Evolutionary conservation across 2,113 vertebrate species (phyloP).

Genomic region (Tringa solitaria): DNA sequence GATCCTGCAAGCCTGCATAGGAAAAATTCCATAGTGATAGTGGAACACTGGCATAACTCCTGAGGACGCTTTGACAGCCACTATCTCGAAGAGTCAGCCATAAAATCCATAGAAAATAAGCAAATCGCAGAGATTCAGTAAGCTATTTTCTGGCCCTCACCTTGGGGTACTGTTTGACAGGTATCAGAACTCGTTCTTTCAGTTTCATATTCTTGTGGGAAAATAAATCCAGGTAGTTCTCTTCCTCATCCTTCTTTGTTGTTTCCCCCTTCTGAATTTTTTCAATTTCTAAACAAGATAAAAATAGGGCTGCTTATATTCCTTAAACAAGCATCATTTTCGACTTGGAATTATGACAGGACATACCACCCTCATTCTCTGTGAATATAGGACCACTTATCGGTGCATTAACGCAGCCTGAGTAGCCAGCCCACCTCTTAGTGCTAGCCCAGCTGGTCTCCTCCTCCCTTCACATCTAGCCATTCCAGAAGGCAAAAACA

Average conservation of each 20-base stretch:
- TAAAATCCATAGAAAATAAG: not conserved
- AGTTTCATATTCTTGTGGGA: slow-evolving; percentile 97
- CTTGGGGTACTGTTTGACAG: slow-evolving; percentile 97
- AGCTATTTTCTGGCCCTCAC: slow-evolving; percentile 69
- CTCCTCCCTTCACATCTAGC: not conserved
- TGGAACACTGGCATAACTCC: not conserved
- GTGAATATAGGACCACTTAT: not conserved
- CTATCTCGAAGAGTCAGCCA: not conserved
- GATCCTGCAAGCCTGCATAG: not conserved
- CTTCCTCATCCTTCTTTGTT: slow-evolving; percentile 89
- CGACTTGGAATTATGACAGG: not conserved
- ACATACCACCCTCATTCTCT: not conserved
- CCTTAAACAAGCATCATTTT: not conserved
- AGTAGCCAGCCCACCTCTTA: not conserved
- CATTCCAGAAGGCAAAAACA: not conserved
- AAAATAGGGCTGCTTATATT: slow-evolving; percentile 48
- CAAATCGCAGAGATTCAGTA: not conserved
- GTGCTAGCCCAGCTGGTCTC: not conserved
- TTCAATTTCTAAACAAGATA: slow-evolving; percentile 87
- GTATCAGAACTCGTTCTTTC: slow-evolving; percentile 96
- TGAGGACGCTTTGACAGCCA: not conserved
- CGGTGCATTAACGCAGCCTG: not conserved
- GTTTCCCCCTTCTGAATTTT: slow-evolving; percentile 92
- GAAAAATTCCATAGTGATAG: not conserved
- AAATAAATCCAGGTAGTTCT: slow-evolving; percentile 95